Evolutionary conservation across 2,113 vertebrate species (phyloP).

Genomic region (Trichechus manatus): DNA sequence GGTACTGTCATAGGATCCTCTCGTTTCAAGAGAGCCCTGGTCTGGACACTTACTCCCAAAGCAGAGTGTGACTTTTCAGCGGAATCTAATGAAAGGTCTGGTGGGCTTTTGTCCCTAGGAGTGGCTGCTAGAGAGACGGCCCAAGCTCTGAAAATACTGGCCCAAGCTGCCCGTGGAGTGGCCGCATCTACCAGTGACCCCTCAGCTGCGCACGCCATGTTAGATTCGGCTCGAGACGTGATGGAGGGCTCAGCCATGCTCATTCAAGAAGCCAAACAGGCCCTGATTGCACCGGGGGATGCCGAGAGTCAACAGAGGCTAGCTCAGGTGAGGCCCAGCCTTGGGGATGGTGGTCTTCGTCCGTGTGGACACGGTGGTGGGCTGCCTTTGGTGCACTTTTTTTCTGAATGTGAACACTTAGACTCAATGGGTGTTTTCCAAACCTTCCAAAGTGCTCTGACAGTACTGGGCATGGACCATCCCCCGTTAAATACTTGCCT

Average conservation of each 20-base stretch:
- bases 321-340: conserved; percentile 92
- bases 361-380: fast-evolving
- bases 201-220: conserved; percentile 93
- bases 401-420: not conserved
- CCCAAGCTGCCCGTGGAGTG: conserved; percentile 97
- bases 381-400: not conserved
- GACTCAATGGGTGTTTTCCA: not conserved
- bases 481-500: not conserved
- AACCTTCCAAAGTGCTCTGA: not conserved
- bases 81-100: not conserved
- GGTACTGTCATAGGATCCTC: not conserved
- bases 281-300: conserved; percentile 95
- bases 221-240: conserved; percentile 97
- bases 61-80: not conserved
- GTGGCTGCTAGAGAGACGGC: conserved; percentile 98
- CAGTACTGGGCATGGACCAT: not conserved
- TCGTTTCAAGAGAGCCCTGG: not conserved
- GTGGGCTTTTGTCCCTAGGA: conserved; percentile 86
- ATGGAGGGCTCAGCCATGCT: conserved; percentile 99
- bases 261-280: conserved; percentile 98
- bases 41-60: not conserved
- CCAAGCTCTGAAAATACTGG: conserved; percentile 96
- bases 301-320: conserved; percentile 98
- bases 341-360: fast-evolving
- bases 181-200: conserved; percentile 96